Evolutionary conservation across 2,888 invertebrate genomes (phyloP).

Genomic region (Scelioninae gen. 1): DNA sequence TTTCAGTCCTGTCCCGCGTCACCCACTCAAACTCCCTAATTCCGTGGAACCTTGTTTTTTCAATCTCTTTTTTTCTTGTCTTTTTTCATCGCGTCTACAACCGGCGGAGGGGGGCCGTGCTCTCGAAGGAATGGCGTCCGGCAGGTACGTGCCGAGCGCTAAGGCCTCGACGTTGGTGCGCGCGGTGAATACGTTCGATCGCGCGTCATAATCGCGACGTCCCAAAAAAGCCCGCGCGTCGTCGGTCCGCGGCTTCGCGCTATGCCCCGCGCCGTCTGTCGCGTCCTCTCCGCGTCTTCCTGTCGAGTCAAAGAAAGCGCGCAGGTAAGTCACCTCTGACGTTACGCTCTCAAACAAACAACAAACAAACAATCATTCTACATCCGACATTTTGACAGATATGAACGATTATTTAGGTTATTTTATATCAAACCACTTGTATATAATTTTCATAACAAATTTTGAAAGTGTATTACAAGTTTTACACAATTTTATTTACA

Average conservation of each 20-base stretch:
- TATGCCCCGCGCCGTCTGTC: slow-evolving; percentile 44
- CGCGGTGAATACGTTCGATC: slow-evolving; percentile 58
- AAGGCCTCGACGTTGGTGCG: slow-evolving; percentile 47
- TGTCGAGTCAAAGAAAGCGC: slow-evolving; percentile 22
- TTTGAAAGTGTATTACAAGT: too few species aligned
- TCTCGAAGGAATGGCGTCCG: slow-evolving; percentile 68
- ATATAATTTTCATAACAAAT: neutral
- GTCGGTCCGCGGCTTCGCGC: slow-evolving; percentile 6
- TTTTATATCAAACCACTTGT: neutral
- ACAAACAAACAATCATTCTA: neutral
- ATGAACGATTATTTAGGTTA: neutral
- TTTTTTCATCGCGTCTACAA: too few species aligned
- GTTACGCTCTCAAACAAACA: slow-evolving; percentile 42
- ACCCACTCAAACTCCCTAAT: too few species aligned
- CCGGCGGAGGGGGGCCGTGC: slow-evolving; percentile 32
- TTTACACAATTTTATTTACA: too few species aligned
- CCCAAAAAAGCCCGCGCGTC: neutral
- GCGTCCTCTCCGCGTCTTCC: slow-evolving; percentile 32
- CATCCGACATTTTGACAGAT: slow-evolving; percentile 33
- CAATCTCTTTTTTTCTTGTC: too few species aligned
- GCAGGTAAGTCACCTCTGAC: slow-evolving; percentile 56
- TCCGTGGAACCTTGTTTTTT: too few species aligned
- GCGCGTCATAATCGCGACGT: slow-evolving; percentile 55
- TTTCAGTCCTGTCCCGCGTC: too few species aligned
- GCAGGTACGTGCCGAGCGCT: slow-evolving; percentile 58